Base-by-base conservation (phyloP, 1,140 invertebrate species). In the Bombus soroeensis region DNA sequence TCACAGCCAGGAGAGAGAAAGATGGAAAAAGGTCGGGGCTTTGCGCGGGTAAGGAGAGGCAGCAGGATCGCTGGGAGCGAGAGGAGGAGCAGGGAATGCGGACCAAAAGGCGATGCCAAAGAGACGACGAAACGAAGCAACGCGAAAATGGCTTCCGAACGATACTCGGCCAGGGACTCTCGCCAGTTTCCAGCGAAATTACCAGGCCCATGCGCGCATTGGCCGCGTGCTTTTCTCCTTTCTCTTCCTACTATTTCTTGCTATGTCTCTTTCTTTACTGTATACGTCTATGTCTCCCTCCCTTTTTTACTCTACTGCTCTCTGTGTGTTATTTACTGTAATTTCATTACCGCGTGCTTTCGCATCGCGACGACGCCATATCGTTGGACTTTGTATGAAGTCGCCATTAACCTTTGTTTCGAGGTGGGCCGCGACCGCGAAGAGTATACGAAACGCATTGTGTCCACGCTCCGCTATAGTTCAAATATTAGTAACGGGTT, bases 81-180 rank as follows among this genome's bases (percentile, higher is more conserved):
- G n/a, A 43, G 53, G 57, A 28, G 34, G 64, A 13, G 39, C 43
- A 25, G 80, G 34, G 47, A 37, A 70, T 37, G 70, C 43, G 68
- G 86, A 73, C 57, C 81, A 79, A 90, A 89, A 90, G 89, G 86
- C 86, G 89, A 91, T 91, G 89, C 87, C 89, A 91, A 91, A 91
- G 87, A 90, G 89, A 90, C 89, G 89, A 90, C 86, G 86, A 90
- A 88, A 86, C 89, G 89, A 90, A 88, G 86, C 80, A 78, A 88
- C 89, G 89, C 89, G 89, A 91, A 91, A 91, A 91, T 91, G 89
- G 89, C 89, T 88, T 71, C 89, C 87, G 87, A 90, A 90, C 86
- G 87, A 88, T 82, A 86, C 85, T 72, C 74, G 89, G 83, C 83
- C 89, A 87, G 87, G 83, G 82, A 90, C 86, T 66, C 87, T 87